A percentile compares a stretch with the other conserved stretches of the same genome.
Evolutionary conservation across 1,140 invertebrate genomes (phyloP).

Genomic region (Ips nitidus): DNA sequence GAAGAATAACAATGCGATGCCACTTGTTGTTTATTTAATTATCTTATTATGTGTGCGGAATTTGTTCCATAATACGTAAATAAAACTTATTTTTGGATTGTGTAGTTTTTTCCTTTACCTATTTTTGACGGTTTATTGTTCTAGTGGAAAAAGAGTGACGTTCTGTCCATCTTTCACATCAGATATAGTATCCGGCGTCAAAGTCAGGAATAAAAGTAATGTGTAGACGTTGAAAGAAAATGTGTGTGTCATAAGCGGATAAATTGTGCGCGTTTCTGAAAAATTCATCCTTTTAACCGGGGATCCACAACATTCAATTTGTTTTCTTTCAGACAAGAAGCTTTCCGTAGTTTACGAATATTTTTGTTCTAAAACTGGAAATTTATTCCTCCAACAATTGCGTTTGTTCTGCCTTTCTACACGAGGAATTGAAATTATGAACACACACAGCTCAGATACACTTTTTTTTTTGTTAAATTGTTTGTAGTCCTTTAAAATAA

Average conservation of each 20-base stretch:
- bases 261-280: slow-evolving; percentile 2
- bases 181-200: background rate
- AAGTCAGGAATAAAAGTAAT: slow-evolving; percentile 7
- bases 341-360: background rate
- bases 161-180: too few species aligned
- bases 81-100: too few species aligned
- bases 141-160: too few species aligned
- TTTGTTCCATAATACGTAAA: too few species aligned
- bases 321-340: slow-evolving; percentile 2
- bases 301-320: slow-evolving; percentile 1
- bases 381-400: background rate
- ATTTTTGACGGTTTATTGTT: too few species aligned
- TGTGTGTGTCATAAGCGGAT: slow-evolving; percentile 12
- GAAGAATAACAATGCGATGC: too few species aligned
- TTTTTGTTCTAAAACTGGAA: slow-evolving; percentile 1
- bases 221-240: slow-evolving; percentile 7
- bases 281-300: slow-evolving; percentile 11
- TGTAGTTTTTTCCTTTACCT: too few species aligned
- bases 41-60: too few species aligned
- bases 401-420: slow-evolving; percentile 8
- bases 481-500: too few species aligned
- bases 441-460: background rate
- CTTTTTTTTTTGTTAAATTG: too few species aligned
- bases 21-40: too few species aligned
- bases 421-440: background rate